A percentile compares a stretch with the other conserved stretches of the same genome.
Evolutionary conservation across 2,113 vertebrate genomes (phyloP).

Genomic region (Ammodytes marinus): DNA sequence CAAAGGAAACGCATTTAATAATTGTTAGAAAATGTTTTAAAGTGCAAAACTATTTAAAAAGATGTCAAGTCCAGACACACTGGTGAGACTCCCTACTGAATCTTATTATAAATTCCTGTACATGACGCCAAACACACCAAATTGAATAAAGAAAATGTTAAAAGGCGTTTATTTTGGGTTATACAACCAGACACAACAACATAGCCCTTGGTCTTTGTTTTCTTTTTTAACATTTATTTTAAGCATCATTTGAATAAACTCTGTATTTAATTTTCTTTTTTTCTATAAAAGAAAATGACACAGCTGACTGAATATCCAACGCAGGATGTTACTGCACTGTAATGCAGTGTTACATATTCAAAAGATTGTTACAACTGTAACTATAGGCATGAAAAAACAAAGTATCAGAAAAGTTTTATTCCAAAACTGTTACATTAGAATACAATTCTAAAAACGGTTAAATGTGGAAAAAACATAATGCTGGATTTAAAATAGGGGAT

Average conservation of each 20-base stretch:
- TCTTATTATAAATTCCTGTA: background rate
- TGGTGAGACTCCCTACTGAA: background rate
- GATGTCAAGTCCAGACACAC: background rate
- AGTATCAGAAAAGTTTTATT: constrained; percentile 18
- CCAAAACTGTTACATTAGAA: constrained; percentile 18
- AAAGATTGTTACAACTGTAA: constrained; percentile 45
- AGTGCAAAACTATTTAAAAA: background rate
- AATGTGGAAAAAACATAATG: constrained; percentile 1
- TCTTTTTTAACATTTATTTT: constrained; percentile 35
- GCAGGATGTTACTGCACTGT: constrained; percentile 39
- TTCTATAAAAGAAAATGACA: background rate
- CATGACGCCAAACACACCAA: constrained; percentile 25
- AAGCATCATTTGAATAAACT: constrained; percentile 15
- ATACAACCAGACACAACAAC: constrained; percentile 20
- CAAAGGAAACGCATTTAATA: background rate
- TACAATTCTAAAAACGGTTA: constrained; percentile 5
- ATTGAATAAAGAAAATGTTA: background rate
- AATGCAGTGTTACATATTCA: constrained; percentile 32
- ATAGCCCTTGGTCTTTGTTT: constrained; percentile 53
- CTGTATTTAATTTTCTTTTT: background rate
- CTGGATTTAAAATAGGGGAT: constrained; percentile 2
- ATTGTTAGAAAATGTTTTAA: background rate
- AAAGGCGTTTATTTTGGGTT: background rate
- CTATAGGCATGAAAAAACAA: constrained; percentile 50
- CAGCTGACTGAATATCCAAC: constrained; percentile 42